phyloP scores from a whole-genome alignment of 2,797 vertebrate species.

The Glyptemys insculpta region DNA sequence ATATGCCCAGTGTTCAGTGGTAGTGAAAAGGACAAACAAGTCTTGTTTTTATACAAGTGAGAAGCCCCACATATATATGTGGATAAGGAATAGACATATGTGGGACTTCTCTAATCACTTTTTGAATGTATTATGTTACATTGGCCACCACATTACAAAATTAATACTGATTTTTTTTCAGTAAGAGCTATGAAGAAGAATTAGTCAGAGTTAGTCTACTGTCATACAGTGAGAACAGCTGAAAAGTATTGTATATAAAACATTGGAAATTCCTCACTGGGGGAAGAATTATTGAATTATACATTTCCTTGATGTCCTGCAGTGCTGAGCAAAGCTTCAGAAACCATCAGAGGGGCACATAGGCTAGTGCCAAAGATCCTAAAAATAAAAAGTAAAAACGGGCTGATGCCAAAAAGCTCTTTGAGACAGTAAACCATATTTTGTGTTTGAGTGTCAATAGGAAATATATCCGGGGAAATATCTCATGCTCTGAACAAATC shows the following conservation, averaged over 20 bases:
- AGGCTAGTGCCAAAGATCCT: background rate
- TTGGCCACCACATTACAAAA: background rate
- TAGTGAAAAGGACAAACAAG: background rate
- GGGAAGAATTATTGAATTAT: background rate
- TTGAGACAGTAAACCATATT: background rate
- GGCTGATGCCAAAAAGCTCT: background rate
- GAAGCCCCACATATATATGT: background rate
- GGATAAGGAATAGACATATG: background rate
- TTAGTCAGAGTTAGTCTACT: background rate
- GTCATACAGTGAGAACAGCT: background rate
- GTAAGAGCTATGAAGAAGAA: background rate
- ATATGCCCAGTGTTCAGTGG: background rate
- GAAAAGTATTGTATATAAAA: background rate
- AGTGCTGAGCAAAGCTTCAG: background rate
- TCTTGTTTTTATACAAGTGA: background rate
- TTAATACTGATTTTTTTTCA: background rate
- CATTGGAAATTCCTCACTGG: background rate
- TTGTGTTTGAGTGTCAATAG: background rate
- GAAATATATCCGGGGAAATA: background rate
- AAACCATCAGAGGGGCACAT: background rate
- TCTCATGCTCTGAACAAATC: background rate
- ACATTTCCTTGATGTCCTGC: background rate
- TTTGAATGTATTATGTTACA: background rate
- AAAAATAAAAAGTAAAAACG: background rate
- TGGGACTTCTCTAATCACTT: background rate